These are phyloP conservation scores for Scytalopus superciliaris DNA, from an alignment of 2,113 vertebrate genomes.

Conservation along the genomic window DNA sequence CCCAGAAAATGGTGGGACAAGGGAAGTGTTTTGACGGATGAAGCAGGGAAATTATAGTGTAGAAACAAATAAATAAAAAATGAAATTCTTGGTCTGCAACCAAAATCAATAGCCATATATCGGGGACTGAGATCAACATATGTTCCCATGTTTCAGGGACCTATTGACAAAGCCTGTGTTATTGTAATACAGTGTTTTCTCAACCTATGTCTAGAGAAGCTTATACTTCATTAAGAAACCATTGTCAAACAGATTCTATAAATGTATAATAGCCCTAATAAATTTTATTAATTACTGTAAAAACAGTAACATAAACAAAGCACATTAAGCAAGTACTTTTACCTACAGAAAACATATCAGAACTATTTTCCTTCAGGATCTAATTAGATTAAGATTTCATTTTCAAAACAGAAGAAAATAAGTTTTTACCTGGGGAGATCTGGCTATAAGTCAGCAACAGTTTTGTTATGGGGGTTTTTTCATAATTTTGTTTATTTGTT, in stretches of 20 bases:
- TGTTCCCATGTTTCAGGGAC: not conserved
- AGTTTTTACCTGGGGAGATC: conserved; percentile 8
- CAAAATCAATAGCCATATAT: conserved; percentile 6
- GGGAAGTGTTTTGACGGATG: not conserved
- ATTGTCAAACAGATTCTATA: not conserved
- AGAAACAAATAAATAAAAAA: not conserved
- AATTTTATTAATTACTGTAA: conserved; percentile 29
- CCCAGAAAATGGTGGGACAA: not conserved
- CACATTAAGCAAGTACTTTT: conserved; percentile 11
- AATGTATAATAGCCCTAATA: not conserved
- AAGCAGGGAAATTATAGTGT: not conserved
- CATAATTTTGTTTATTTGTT: not conserved
- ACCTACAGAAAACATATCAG: conserved; percentile 13
- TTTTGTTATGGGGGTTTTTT: not conserved
- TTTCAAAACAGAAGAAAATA: conserved; percentile 65
- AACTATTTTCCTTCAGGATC: conserved; percentile 32
- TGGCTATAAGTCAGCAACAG: not conserved
- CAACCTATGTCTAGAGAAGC: conserved; percentile 21
- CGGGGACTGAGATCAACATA: not conserved
- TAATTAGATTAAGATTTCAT: conserved; percentile 56
- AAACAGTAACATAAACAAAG: conserved; percentile 44
- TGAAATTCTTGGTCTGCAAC: not conserved
- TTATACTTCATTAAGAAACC: conserved; percentile 36
- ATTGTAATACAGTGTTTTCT: not conserved
- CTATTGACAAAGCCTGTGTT: not conserved